phyloP scores from a whole-genome alignment of 2,888 invertebrate genomes.

The Nemotelus pantherinus region DNA sequence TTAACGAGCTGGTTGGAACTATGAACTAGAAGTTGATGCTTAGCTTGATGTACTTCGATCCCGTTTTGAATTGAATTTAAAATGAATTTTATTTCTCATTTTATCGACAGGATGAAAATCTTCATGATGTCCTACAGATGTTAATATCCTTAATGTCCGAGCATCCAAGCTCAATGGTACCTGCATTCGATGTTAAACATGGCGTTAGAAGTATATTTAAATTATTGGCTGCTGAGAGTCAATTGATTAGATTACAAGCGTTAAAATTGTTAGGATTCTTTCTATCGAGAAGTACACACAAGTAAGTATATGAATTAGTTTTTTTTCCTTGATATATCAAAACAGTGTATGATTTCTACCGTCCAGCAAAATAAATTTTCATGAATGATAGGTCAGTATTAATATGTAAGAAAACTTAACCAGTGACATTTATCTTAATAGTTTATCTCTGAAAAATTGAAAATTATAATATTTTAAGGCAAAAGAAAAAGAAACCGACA shows the following conservation, averaged over 20 bases:
- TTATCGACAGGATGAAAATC: constrained; percentile 83
- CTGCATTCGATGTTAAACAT: constrained; percentile 97
- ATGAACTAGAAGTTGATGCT: no score
- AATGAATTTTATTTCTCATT: constrained; percentile 27
- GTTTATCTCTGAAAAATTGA: no score
- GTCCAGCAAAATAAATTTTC: no score
- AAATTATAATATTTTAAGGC: no score
- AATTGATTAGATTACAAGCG: constrained; percentile 93
- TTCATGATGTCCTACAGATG: constrained; percentile 97
- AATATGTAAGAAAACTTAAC: no score
- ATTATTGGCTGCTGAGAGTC: constrained; percentile 93
- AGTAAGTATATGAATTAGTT: constrained; percentile 70
- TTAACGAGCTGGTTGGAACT: no score
- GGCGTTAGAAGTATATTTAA: constrained; percentile 98
- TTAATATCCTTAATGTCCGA: constrained; percentile 97
- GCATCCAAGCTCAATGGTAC: constrained; percentile 98
- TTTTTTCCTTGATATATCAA: neutral
- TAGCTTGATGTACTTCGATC: no score
- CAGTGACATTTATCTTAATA: no score
- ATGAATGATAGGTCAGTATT: no score
- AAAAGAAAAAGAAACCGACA: no score
- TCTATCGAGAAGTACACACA: constrained; percentile 96
- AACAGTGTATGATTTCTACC: no score
- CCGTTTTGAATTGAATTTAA: neutral
- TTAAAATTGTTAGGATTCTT: constrained; percentile 97